phyloP scores from a whole-genome alignment of 1,140 invertebrate species.

The Ceratina australensis region DNA sequence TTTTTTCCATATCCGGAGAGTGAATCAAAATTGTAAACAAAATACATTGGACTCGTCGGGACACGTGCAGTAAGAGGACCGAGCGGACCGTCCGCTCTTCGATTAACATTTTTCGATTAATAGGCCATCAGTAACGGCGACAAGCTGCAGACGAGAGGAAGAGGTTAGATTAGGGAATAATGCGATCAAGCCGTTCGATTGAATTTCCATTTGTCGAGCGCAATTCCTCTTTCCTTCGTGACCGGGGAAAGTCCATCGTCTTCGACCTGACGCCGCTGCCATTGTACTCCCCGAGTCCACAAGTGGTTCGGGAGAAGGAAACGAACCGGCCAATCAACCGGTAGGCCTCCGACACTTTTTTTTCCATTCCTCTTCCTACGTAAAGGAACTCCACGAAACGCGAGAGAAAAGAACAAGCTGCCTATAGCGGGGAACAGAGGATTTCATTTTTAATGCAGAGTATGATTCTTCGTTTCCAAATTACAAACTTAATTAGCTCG shows the following conservation, averaged over 20 bases:
- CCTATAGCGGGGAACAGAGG: no score
- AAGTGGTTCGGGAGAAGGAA: conserved; percentile 30
- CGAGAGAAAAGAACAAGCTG: no score
- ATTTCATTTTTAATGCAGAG: no score
- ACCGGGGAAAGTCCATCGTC: conserved; percentile 12
- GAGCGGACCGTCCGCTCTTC: not conserved
- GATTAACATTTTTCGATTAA: conserved; percentile 68
- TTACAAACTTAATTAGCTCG: no score
- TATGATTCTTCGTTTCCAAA: no score
- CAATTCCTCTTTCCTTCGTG: conserved; percentile 35
- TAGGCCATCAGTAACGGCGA: conserved; percentile 34
- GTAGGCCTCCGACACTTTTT: not conserved
- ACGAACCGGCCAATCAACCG: conserved; percentile 14
- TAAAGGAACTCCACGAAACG: not conserved
- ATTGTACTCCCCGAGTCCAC: conserved; percentile 47
- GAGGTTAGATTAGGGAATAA: conserved; percentile 51
- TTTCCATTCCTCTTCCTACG: not conserved
- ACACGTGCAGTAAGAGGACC: no score
- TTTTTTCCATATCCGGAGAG: not conserved
- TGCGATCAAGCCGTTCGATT: conserved; percentile 57
- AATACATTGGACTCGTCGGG: not conserved
- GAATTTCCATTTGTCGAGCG: conserved; percentile 52
- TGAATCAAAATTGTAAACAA: not conserved
- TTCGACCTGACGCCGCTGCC: conserved; percentile 8
- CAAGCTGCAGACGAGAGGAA: conserved; percentile 21